phyloP scores from a whole-genome alignment of 2,797 vertebrate species.

The Pelodytes ibericus region DNA sequence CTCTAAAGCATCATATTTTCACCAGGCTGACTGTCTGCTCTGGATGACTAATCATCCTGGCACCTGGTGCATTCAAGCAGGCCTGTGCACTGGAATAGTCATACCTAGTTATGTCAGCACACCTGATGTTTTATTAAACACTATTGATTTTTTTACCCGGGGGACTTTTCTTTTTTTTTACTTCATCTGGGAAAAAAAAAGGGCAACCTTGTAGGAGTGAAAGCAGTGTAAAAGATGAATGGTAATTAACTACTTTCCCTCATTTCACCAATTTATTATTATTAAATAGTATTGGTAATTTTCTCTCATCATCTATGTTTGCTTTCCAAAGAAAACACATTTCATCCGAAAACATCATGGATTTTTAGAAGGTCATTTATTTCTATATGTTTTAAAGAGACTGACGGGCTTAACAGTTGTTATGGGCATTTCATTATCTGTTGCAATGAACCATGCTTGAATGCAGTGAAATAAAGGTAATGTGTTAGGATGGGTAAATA shows the following conservation, averaged over 20 bases:
- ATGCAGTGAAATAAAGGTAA: conserved; percentile 80
- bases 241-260: conserved; percentile 76
- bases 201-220: conserved; percentile 80
- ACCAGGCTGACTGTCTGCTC: conserved; percentile 77
- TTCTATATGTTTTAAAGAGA: conserved; percentile 85
- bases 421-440: conserved; percentile 99
- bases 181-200: conserved; percentile 74
- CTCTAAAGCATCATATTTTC: conserved; percentile 75
- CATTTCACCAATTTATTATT: conserved; percentile 37
- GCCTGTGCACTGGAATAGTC: conserved; percentile 87
- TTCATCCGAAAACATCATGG: conserved; percentile 81
- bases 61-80: conserved; percentile 87
- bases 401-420: conserved; percentile 93
- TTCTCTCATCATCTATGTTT: too few relatives aligned
- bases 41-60: conserved; percentile 88
- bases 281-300: conserved; percentile 50
- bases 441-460: conserved; percentile 92
- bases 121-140: conserved; percentile 98
- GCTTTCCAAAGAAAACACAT: conserved; percentile 91
- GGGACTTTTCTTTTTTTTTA: conserved; percentile 71
- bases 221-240: conserved; percentile 83
- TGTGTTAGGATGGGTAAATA: conserved; percentile 71
- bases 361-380: conserved; percentile 91
- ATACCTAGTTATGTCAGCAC: conserved; percentile 93
- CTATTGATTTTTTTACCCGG: conserved; percentile 92